Conservation (phyloP, 92 coral and sea anemone genomes). For the Zoanthus sociatus region DNA sequence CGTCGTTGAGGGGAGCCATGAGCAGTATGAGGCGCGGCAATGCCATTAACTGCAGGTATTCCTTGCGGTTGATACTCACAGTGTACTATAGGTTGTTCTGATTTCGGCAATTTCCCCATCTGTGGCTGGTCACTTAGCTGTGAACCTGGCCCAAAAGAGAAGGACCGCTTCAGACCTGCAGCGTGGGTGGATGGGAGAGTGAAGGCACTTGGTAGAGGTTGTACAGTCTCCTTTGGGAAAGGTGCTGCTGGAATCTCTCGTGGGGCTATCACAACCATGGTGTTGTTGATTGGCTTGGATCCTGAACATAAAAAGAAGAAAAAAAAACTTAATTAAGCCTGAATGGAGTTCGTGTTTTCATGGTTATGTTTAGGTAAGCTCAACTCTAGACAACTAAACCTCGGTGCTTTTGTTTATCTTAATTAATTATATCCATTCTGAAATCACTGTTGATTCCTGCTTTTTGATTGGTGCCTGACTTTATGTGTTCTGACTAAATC, state of each 20-base stretch:
- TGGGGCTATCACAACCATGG: constrained; percentile 46
- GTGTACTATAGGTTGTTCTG: background rate
- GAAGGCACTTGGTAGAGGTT: background rate
- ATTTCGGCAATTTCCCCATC: background rate
- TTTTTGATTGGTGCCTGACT: too few species aligned
- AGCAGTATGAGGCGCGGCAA: background rate
- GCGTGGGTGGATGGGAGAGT: constrained; percentile 12
- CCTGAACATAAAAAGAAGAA: background rate
- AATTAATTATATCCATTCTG: too few species aligned
- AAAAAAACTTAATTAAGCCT: background rate
- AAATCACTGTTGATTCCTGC: too few species aligned
- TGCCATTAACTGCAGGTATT: background rate
- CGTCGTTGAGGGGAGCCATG: constrained; percentile 26
- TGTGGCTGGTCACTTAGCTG: constrained; percentile 25
- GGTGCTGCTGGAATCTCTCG: constrained; percentile 22
- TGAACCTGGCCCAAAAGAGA: constrained; percentile 21
- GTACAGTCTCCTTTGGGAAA: constrained; percentile 13
- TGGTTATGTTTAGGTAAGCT: background rate
- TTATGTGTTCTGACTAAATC: too few species aligned
- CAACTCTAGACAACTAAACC: too few species aligned
- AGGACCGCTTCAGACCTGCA: constrained; percentile 28
- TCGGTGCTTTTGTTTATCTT: too few species aligned
- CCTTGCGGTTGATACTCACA: constrained; percentile 22
- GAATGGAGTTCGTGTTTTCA: background rate
- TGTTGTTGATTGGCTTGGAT: constrained; percentile 34